Evolutionary conservation across 2,113 vertebrate genomes (phyloP).

Genomic region (Coptodon rendalli): DNA sequence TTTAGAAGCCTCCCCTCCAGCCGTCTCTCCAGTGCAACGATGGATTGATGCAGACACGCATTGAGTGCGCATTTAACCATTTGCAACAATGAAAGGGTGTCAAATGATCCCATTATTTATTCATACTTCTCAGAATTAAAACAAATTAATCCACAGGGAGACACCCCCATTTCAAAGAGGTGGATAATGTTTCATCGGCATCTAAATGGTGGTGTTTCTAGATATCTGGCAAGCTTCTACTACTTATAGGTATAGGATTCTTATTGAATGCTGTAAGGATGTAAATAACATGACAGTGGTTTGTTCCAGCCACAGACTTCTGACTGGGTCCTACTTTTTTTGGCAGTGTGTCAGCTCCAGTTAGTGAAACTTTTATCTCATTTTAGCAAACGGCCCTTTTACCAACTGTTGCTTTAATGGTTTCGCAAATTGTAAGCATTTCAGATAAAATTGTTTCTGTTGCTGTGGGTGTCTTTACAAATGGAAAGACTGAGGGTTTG

Average conservation of each 20-base stretch:
- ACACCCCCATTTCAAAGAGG: background rate
- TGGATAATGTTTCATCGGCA: background rate
- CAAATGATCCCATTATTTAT: background rate
- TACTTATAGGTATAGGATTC: background rate
- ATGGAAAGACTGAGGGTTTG: background rate
- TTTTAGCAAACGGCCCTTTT: background rate
- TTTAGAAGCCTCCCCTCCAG: constrained; percentile 33
- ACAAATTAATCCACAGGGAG: background rate
- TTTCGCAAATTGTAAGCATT: background rate
- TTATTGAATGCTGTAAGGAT: background rate
- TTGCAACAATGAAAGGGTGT: background rate
- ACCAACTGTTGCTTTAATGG: background rate
- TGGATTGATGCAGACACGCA: background rate
- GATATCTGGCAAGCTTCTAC: background rate
- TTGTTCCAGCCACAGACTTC: background rate
- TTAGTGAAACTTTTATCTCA: background rate
- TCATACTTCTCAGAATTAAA: background rate
- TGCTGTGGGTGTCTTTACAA: background rate
- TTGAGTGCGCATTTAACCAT: background rate
- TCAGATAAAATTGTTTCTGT: background rate
- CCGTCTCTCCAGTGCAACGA: background rate
- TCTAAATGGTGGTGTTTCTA: background rate
- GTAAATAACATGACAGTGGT: background rate
- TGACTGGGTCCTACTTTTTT: background rate
- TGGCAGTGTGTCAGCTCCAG: background rate